Conservation (phyloP, 2,113 vertebrate species). For the Anser cygnoides region DNA sequence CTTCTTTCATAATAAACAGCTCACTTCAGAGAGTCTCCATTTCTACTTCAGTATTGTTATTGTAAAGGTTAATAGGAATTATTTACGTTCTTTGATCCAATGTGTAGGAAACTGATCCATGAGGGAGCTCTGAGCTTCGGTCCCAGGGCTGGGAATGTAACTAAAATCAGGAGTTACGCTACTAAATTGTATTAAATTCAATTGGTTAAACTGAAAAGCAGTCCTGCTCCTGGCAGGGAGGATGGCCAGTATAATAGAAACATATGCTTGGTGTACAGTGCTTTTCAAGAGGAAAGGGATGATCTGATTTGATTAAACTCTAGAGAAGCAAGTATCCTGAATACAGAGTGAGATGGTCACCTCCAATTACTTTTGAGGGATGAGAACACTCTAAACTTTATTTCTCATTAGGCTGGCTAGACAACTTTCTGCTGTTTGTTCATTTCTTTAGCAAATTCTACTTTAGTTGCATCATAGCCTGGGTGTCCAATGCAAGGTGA, state of each 20-base stretch:
- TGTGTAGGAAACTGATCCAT: not conserved
- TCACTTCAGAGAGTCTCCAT: not conserved
- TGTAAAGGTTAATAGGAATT: not conserved
- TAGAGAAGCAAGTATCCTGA: not conserved
- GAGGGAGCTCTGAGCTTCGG: not conserved
- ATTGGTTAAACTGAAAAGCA: not conserved
- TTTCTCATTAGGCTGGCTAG: not conserved
- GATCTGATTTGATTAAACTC: not conserved
- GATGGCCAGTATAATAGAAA: not conserved
- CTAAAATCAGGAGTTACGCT: not conserved
- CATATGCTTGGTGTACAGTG: not conserved
- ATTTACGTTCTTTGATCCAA: not conserved
- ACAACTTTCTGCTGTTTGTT: not conserved
- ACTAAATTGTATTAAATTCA: not conserved
- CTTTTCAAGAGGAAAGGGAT: not conserved
- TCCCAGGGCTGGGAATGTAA: not conserved
- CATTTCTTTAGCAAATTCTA: not conserved
- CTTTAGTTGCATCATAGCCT: not conserved
- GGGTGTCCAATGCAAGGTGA: not conserved
- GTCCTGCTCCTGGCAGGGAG: not conserved
- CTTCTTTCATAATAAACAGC: not conserved
- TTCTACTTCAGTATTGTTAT: not conserved
- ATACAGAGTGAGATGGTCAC: not conserved
- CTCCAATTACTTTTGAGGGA: not conserved
- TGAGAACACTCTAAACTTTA: not conserved